Evolutionary conservation across 2,113 vertebrate species (phyloP).

Genomic region (Nothocercus julius): DNA sequence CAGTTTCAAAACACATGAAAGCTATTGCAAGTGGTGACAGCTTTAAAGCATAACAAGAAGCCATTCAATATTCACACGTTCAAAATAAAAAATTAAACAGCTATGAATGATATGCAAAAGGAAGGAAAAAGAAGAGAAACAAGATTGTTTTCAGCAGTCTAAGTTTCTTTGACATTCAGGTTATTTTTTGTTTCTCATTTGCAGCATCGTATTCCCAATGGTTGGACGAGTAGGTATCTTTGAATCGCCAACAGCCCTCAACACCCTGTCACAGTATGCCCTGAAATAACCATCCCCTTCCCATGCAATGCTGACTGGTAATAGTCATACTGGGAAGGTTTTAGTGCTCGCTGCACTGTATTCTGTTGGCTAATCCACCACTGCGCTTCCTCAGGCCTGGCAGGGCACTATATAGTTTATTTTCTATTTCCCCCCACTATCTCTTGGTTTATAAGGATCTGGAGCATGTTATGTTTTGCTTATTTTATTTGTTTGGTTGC

Average conservation of each 20-base stretch:
- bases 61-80: neutral
- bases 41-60: neutral
- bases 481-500: neutral
- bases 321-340: neutral
- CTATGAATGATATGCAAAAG: neutral
- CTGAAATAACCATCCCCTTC: neutral
- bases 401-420: neutral
- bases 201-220: neutral
- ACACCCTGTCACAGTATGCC: neutral
- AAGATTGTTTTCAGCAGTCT: neutral
- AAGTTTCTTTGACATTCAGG: neutral
- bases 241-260: neutral
- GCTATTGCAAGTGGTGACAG: neutral
- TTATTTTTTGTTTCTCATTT: neutral
- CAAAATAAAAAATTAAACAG: neutral
- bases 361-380: neutral
- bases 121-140: neutral
- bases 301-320: neutral
- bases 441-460: neutral
- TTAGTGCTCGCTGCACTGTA: neutral
- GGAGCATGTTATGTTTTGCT: neutral
- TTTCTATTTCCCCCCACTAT: neutral
- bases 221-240: neutral
- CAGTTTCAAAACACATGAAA: neutral
- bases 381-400: fast-evolving